Evolutionary conservation across 2,113 vertebrate genomes (phyloP).

Genomic region (Eulemur macaco): DNA sequence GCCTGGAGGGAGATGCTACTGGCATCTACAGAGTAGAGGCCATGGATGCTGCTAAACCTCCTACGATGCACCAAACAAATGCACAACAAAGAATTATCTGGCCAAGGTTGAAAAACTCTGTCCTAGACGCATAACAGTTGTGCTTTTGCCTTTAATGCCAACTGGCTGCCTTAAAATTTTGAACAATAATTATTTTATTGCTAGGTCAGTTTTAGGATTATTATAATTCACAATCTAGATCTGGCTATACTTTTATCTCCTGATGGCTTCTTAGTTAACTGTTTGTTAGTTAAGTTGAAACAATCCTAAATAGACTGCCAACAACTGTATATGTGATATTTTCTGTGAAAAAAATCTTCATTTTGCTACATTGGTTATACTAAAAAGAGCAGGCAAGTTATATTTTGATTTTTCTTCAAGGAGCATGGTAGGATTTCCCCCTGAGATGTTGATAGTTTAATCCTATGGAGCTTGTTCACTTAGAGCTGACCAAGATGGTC

Average conservation of each 20-base stretch:
- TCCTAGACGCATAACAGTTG: neutral
- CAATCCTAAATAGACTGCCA: neutral
- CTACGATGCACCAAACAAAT: neutral
- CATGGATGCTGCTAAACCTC: neutral
- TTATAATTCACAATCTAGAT: neutral
- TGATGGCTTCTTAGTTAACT: neutral
- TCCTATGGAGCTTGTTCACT: neutral
- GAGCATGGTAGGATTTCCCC: neutral
- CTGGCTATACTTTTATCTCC: neutral
- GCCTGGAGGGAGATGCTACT: neutral
- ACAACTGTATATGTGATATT: neutral
- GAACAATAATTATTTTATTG: neutral
- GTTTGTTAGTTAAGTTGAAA: constrained; percentile 7
- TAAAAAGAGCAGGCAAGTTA: neutral
- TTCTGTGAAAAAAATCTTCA: neutral
- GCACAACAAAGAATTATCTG: neutral
- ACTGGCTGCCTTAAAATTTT: neutral
- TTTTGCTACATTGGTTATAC: neutral
- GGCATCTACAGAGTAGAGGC: neutral
- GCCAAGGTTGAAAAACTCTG: neutral
- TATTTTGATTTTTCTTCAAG: neutral
- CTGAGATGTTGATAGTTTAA: neutral
- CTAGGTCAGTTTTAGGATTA: neutral
- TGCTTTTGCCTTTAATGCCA: neutral
- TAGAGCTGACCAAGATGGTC: neutral